phyloP scores from a whole-genome alignment of 2,113 vertebrate species.

The Sylvietta virens region DNA sequence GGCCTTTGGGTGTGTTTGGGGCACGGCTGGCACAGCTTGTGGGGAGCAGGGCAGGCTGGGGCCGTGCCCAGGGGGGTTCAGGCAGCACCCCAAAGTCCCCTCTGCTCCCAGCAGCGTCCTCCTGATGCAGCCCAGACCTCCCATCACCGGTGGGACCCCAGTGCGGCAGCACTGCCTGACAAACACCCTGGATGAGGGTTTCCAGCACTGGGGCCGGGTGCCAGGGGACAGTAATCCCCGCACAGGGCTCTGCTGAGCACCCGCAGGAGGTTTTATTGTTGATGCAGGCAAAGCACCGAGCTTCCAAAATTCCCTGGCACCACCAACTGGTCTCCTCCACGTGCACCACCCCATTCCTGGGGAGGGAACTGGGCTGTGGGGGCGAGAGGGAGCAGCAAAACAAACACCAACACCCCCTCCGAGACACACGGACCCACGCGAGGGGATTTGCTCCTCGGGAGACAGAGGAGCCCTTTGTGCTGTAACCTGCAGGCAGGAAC shows the following conservation, averaged over 20 bases:
- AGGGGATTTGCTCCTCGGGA: background rate
- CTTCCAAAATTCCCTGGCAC: background rate
- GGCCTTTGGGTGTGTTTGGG: background rate
- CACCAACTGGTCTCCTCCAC: background rate
- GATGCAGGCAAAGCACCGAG: background rate
- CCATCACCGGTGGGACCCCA: fast-evolving
- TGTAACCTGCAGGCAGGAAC: background rate
- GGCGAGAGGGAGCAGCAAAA: background rate
- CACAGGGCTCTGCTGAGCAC: background rate
- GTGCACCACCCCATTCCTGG: background rate
- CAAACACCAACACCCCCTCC: background rate
- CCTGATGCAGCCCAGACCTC: background rate
- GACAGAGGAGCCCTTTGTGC: conserved; percentile 41
- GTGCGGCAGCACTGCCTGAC: fast-evolving
- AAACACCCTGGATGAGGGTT: fast-evolving
- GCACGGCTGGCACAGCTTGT: background rate
- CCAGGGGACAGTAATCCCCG: background rate
- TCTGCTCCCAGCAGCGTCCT: background rate
- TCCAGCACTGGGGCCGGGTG: fast-evolving
- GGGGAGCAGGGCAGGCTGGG: background rate
- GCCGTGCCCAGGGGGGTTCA: background rate
- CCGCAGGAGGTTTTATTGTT: background rate
- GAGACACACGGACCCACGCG: background rate
- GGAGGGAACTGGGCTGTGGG: background rate
- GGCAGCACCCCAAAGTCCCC: background rate